These are phyloP conservation scores for Phoeniculus purpureus DNA, from an alignment of 2,797 vertebrate species.

Conservation along the genomic window DNA sequence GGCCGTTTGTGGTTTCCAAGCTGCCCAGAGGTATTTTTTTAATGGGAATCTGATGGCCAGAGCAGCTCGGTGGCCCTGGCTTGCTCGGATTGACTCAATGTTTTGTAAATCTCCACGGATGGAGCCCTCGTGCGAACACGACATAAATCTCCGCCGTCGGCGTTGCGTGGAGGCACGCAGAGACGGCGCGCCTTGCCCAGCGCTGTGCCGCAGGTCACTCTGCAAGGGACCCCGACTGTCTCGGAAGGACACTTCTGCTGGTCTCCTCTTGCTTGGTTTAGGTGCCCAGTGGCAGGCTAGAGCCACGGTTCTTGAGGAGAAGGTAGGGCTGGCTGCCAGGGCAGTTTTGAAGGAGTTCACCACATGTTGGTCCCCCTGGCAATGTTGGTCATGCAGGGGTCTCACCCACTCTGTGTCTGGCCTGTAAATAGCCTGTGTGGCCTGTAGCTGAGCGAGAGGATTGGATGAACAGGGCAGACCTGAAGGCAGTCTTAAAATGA, in stretches of 20 bases:
- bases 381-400: not conserved
- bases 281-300: not conserved
- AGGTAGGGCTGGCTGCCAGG: not conserved
- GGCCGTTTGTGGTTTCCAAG: not conserved
- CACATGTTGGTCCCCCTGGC: not conserved
- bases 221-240: not conserved
- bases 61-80: not conserved
- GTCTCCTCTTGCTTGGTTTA: not conserved
- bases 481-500: not conserved
- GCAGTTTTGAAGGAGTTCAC: not conserved
- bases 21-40: not conserved
- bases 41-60: not conserved
- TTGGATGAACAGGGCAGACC: not conserved
- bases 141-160: not conserved
- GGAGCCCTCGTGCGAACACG: not conserved
- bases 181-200: slow-evolving; percentile 27
- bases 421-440: not conserved
- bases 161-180: not conserved
- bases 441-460: not conserved
- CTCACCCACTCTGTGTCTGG: not conserved
- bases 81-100: not conserved
- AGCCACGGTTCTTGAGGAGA: not conserved
- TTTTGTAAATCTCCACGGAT: not conserved
- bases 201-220: not conserved
- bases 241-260: not conserved